Evolutionary conservation across 2,888 invertebrate species (phyloP).

Genomic region (Spatulosminthurus flaviceps): DNA sequence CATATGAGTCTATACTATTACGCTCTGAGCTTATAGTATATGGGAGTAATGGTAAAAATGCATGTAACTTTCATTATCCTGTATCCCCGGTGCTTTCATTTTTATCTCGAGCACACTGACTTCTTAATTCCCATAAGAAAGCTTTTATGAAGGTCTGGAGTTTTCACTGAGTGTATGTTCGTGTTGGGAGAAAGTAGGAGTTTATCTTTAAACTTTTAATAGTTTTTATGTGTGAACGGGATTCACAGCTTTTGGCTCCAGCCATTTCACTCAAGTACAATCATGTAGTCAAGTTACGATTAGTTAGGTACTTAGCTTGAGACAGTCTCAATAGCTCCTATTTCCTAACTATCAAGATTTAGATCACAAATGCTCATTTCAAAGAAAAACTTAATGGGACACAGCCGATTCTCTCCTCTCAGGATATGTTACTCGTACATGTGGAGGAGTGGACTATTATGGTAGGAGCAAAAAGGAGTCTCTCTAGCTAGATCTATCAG

Average conservation of each 20-base stretch:
- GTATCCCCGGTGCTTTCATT: constrained; percentile 10
- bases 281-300: constrained; percentile 28
- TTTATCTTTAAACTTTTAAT: constrained; percentile 40
- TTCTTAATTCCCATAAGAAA: constrained; percentile 38
- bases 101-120: not conserved
- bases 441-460: not conserved
- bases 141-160: constrained; percentile 33
- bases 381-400: constrained; percentile 20
- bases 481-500: too few relatives aligned
- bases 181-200: not conserved
- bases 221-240: constrained; percentile 43
- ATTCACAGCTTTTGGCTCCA: constrained; percentile 23
- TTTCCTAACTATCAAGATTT: constrained; percentile 14
- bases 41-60: not conserved
- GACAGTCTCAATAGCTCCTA: constrained; percentile 25
- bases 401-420: not conserved
- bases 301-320: constrained; percentile 31
- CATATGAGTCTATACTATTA: too few relatives aligned
- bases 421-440: not conserved
- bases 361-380: constrained; percentile 6
- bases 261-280: constrained; percentile 8
- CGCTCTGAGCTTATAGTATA: too few relatives aligned
- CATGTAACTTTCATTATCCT: constrained; percentile 14
- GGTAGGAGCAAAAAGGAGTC: too few relatives aligned
- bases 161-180: not conserved